Evolutionary conservation across 2,113 vertebrate species (phyloP), one percentile per base, ranked within the genome.

Genomic region (Sarotherodon lohbergeri): DNA sequence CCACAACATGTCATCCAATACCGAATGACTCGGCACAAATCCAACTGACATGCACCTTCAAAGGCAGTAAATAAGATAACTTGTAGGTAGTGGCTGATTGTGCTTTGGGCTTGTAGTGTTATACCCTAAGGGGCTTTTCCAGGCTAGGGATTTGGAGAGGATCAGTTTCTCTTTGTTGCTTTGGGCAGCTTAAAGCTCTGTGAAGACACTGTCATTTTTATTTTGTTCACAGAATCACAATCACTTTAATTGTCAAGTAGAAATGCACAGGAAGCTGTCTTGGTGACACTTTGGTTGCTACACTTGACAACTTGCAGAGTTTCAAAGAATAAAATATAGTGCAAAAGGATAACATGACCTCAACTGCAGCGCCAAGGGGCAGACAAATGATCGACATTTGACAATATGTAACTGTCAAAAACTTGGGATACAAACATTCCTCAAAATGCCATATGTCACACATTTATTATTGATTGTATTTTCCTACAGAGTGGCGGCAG

Each of bases 401-500:
- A 85, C 59, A 32, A 92, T 56, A 39, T 56, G 41, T 73, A 87
- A 22, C 82, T 85, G 76, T 86, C 84, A 57, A 81, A 9, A 46
- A 36, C 29, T 59, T 39, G 2, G 17, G 71, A 61, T 24, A 27
- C 36, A 83, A 88, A 80, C 79, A 80, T 78, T 32, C 6, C 29
- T 24, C 32, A 54, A 80, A 84, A 83, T 48, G 80, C 9, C 55
- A 24, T 52, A 78, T n/a, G 79, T 71, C 48, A 88, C 66, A 39
- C 19, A 39, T 81, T 92, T 32, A 84, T 46, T 12, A n/a, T 55
- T 52, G 5, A 85, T 32, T 86, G 54, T 39, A 4, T 93, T 84
- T 88, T 71, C 36, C 61, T 68, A 24, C 89, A 99, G 98, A 98
- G 93, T 99, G 98, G 98, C 96, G 98, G 41, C 98, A 98, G 91